Evolutionary conservation across 2,888 invertebrate species (phyloP).

Genomic region (Oligia fasciuncula): DNA sequence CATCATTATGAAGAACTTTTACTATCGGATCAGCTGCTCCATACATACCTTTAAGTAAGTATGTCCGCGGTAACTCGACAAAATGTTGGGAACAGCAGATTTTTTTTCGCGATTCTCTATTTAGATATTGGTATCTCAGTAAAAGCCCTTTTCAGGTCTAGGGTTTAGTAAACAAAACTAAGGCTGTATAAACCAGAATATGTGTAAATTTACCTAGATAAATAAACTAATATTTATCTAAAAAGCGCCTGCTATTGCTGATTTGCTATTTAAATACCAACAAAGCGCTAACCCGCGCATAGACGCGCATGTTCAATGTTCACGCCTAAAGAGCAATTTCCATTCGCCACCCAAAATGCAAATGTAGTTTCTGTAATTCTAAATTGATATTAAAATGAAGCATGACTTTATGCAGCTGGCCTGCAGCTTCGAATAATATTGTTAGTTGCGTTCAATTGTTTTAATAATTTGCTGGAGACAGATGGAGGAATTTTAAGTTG

Average conservation of each 20-base stretch:
- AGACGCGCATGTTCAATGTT: slow-evolving; percentile 16
- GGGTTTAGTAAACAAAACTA: neutral
- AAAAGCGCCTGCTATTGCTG: neutral
- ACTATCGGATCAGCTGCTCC: neutral
- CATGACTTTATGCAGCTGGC: slow-evolving; percentile 40
- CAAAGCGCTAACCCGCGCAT: slow-evolving; percentile 18
- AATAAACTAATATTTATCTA: neutral
- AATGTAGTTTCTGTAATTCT: slow-evolving; percentile 54
- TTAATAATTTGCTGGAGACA: slow-evolving; percentile 7
- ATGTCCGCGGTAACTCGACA: neutral
- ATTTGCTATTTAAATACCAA: slow-evolving; percentile 41
- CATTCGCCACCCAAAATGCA: slow-evolving; percentile 57
- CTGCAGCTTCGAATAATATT: slow-evolving; percentile 45
- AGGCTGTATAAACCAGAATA: neutral
- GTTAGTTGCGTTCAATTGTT: slow-evolving; percentile 22
- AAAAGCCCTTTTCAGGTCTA: neutral
- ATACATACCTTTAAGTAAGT: neutral
- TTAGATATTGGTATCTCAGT: neutral
- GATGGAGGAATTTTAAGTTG: slow-evolving; percentile 6
- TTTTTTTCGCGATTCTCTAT: neutral
- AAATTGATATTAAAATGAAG: slow-evolving; percentile 65
- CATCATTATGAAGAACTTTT: neutral
- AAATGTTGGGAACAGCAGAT: neutral
- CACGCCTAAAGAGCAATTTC: slow-evolving; percentile 46
- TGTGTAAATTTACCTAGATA: neutral